Evolutionary conservation across 30 jellyfish, hydroid and myxozoan species (phyloP).

Genomic region (Nemopilema nomurai): DNA sequence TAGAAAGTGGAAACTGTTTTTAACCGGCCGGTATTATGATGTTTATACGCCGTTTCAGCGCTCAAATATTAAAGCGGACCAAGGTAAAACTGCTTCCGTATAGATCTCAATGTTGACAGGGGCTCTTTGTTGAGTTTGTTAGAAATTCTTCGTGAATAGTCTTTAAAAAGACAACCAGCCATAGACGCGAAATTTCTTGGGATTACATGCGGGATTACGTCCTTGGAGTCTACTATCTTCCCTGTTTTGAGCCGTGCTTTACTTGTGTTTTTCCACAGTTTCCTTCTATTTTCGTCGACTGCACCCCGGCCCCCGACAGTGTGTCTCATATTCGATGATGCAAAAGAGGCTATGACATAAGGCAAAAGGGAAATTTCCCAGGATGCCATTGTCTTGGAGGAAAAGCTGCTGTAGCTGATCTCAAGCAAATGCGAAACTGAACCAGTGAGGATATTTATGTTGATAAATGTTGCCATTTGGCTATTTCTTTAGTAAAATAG

Average conservation of each 20-base stretch:
- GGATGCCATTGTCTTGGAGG: slow-evolving; percentile 46
- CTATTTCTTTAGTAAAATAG: neutral
- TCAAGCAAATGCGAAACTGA: slow-evolving; percentile 18
- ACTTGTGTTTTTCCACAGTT: neutral
- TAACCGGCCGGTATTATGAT: too few relatives aligned
- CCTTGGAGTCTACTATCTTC: neutral
- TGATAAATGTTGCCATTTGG: slow-evolving; percentile 15
- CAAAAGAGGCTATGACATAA: slow-evolving; percentile 56
- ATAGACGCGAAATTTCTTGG: neutral
- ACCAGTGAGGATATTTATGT: neutral
- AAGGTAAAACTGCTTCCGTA: too few relatives aligned
- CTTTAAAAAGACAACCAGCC: too few relatives aligned
- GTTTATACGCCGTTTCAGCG: too few relatives aligned
- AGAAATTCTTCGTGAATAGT: too few relatives aligned
- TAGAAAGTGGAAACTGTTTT: too few relatives aligned
- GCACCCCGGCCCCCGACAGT: neutral
- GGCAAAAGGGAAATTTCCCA: slow-evolving; percentile 56
- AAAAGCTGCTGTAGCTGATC: slow-evolving; percentile 55
- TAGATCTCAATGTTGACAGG: too few relatives aligned
- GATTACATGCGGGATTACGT: neutral
- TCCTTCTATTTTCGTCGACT: neutral
- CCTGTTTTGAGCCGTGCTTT: too few relatives aligned
- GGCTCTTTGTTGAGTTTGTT: too few relatives aligned
- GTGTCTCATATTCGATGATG: slow-evolving; percentile 2
- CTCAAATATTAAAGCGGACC: too few relatives aligned